Conservation (phyloP, 2,888 invertebrate genomes). For the Halictus ligatus region DNA sequence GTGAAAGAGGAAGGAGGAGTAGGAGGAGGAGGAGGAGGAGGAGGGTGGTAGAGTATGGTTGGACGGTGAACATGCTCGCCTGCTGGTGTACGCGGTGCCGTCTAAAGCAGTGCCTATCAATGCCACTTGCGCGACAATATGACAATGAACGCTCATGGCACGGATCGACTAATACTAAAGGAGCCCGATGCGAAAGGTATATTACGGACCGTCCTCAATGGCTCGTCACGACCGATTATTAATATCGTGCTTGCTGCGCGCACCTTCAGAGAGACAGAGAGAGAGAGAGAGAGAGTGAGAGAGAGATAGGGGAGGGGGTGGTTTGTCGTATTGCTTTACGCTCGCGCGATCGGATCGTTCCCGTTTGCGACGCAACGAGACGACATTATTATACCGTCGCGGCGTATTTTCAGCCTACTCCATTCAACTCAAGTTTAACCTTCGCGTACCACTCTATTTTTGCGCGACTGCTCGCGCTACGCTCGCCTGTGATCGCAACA, state of each 20-base stretch:
- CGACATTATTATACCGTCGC: neutral
- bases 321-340: conserved; percentile 61
- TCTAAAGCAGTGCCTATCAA: conserved; percentile 69
- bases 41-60: conserved; percentile 11
- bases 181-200: conserved; percentile 64
- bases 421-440: neutral
- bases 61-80: conserved; percentile 42
- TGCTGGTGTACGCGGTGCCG: conserved; percentile 35
- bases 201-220: conserved; percentile 66
- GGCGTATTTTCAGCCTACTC: neutral
- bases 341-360: conserved; percentile 61
- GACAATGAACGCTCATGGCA: conserved; percentile 69
- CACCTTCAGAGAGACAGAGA: conserved; percentile 21
- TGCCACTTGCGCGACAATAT: conserved; percentile 73
- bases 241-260: conserved; percentile 65
- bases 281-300: neutral
- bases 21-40: neutral
- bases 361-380: neutral
- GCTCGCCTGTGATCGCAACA: neutral
- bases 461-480: neutral
- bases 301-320: neutral
- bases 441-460: neutral
- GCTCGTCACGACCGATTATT: conserved; percentile 70
- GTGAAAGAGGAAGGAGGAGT: neutral
- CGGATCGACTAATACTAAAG: conserved; percentile 75